Percentiles rank a stretch among this genome's conserved stretches.
Conservation (phyloP, 2,797 vertebrate genomes). For the Trachurus trachurus region DNA sequence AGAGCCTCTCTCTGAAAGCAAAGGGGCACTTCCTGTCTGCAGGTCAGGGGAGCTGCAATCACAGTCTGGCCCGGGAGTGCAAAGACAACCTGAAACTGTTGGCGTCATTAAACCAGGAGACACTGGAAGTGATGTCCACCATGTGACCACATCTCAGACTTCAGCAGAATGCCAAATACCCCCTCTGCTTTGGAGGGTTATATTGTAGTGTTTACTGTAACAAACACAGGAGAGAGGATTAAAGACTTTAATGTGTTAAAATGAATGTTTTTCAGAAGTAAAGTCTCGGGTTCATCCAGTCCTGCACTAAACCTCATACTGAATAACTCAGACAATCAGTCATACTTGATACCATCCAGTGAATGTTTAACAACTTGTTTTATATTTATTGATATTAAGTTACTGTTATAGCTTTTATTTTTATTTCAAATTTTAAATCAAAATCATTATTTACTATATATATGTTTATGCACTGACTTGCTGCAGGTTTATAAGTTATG, state of each 20-base stretch:
- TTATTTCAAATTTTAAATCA: slow-evolving; percentile 17
- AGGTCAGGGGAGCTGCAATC: slow-evolving; percentile 46
- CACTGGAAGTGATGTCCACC: slow-evolving; percentile 78
- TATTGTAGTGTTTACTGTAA: background rate
- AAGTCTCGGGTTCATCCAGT: slow-evolving; percentile 14
- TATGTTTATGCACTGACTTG: slow-evolving; percentile 25
- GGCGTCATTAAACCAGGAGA: slow-evolving; percentile 89
- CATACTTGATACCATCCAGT: slow-evolving; percentile 18
- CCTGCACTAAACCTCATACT: background rate
- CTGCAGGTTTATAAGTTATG: slow-evolving; percentile 6
- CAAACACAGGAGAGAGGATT: background rate
- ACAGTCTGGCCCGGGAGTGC: slow-evolving; percentile 85
- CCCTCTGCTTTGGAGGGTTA: background rate
- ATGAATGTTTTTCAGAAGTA: slow-evolving; percentile 4
- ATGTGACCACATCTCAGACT: slow-evolving; percentile 48
- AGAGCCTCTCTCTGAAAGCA: background rate
- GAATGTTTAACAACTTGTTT: slow-evolving; percentile 42
- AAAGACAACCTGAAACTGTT: slow-evolving; percentile 88
- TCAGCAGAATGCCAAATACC: slow-evolving; percentile 18
- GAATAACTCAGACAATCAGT: slow-evolving; percentile 46
- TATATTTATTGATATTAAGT: slow-evolving; percentile 33
- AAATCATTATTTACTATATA: slow-evolving; percentile 16
- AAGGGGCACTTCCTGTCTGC: slow-evolving; percentile 1
- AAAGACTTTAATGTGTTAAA: background rate
- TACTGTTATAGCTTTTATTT: slow-evolving; percentile 19